Evolutionary conservation across 2,888 invertebrate genomes (phyloP).

Genomic region (Lagria hirta): DNA sequence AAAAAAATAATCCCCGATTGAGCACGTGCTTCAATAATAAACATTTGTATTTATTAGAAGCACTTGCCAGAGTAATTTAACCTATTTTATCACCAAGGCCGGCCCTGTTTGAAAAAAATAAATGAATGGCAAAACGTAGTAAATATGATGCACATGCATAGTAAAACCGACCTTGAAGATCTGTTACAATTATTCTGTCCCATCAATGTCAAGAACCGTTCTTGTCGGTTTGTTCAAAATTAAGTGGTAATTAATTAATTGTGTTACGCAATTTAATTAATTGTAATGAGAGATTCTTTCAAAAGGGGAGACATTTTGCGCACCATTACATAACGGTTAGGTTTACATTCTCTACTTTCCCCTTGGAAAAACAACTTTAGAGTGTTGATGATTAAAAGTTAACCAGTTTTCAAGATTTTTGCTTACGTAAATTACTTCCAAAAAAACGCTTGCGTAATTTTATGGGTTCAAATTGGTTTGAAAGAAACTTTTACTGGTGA

Average conservation of each 20-base stretch:
- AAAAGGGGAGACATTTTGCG: too few relatives aligned
- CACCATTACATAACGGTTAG: too few relatives aligned
- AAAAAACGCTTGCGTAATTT: too few relatives aligned
- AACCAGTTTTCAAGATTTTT: not conserved
- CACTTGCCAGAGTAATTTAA: constrained; percentile 2
- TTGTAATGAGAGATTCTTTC: too few relatives aligned
- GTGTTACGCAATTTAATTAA: constrained; percentile 2
- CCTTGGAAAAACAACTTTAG: not conserved
- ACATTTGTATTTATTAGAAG: constrained; percentile 9
- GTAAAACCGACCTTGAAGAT: constrained; percentile 35
- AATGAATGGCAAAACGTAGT: constrained; percentile 25
- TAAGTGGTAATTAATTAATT: constrained; percentile 20
- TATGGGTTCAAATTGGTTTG: too few relatives aligned
- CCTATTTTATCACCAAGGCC: constrained; percentile 15
- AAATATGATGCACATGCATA: constrained; percentile 36
- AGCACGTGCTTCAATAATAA: constrained; percentile 13
- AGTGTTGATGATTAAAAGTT: not conserved
- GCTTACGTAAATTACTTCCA: constrained; percentile 2
- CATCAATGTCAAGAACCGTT: constrained; percentile 33
- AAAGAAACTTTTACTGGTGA: too few relatives aligned
- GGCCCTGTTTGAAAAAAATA: constrained; percentile 11
- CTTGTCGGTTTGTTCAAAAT: constrained; percentile 25
- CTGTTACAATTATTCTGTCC: constrained; percentile 30
- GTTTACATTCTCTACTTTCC: too few relatives aligned
- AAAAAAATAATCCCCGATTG: constrained; percentile 7